Base-by-base conservation (phyloP, 2,113 vertebrate species). In the Dendropsophus ebraccatus region DNA sequence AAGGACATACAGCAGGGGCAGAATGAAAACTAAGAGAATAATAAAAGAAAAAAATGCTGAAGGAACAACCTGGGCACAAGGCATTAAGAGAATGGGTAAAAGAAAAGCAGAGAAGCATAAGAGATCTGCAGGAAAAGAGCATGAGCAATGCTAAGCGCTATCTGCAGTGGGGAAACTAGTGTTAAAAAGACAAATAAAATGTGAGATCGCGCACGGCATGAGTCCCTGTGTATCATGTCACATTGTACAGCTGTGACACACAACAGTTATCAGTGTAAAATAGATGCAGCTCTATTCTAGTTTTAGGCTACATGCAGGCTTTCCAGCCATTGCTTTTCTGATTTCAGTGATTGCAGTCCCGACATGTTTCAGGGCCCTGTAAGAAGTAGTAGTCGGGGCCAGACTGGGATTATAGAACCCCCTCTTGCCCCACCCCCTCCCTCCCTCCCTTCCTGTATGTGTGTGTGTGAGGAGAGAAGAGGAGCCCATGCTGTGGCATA, bases 161-260 rank as follows among this genome's bases (percentile, higher is more conserved):
- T 35, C 9, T 45, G 77, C 23, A 45, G 30, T 41, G 21, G 32
- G 32, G 32, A 81, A 37, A 47, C 6, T 60, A 41, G 77, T 60
- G 77, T 58, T 58, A 80, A 60, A 80, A 21, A 8, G 32, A 80
- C 54, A 80, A 60, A 32, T 16, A 52, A 32, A 70, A 5, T 69
- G 62, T 69, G 45, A 82, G 41, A 67, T 81, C 12, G 47, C n/a
- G 45, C 41, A 32, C 60, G 14, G 45, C 25, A 52, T 70, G 45
- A 50, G 16, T 52, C 45, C 23, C 25, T 70, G 4, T 52, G 16
- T 70, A 67, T 69, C 41, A 47, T 70, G 62, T 82, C 80, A 69
- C 80, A 82, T 28, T 65, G 37, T 28, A 1, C 23, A 81, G 78
- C 78, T 81, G 45, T 50, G 25, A 67, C 25, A 50, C 28, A 69